A percentile compares a stretch with the other conserved stretches of the same genome.
Conservation (phyloP, 2,888 invertebrate species). For the Plagiodera versicolora region DNA sequence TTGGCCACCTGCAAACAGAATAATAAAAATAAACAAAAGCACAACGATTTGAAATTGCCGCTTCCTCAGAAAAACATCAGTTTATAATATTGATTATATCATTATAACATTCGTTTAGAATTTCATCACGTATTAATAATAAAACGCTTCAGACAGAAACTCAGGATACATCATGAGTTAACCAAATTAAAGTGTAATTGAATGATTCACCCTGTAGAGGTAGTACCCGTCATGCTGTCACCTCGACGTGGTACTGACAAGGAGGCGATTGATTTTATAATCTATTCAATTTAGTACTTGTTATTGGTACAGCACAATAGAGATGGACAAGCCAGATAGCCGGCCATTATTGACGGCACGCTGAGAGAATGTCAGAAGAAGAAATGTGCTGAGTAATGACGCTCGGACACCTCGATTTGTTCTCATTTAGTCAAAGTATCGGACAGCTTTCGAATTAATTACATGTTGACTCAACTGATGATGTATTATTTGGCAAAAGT, state of each 20-base stretch:
- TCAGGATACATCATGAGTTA: no score
- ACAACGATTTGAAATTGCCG: slow-evolving; percentile 55
- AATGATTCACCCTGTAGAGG: not conserved
- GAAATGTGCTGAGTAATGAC: slow-evolving; percentile 37
- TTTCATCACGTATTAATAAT: no score
- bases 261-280: slow-evolving; percentile 55
- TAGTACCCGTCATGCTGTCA: slow-evolving; percentile 45
- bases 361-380: slow-evolving; percentile 38
- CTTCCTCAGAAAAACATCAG: slow-evolving; percentile 43
- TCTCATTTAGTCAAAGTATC: no score
- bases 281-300: slow-evolving; percentile 57
- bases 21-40: slow-evolving; percentile 53
- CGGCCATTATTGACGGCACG: slow-evolving; percentile 44
- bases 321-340: slow-evolving; percentile 54
- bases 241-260: slow-evolving; percentile 46
- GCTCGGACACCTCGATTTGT: slow-evolving; percentile 23
- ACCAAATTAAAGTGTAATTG: no score
- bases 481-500: no score
- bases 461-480: no score
- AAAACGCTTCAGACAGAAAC: no score
- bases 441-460: no score
- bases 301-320: slow-evolving; percentile 56
- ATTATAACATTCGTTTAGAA: no score
- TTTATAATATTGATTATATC: no score
- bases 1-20: slow-evolving; percentile 67